Percentiles rank a stretch among this genome's conserved stretches.
Evolutionary conservation across 1,140 invertebrate genomes (phyloP).

Genomic region (Scaptodrosophila lebanonensis): DNA sequence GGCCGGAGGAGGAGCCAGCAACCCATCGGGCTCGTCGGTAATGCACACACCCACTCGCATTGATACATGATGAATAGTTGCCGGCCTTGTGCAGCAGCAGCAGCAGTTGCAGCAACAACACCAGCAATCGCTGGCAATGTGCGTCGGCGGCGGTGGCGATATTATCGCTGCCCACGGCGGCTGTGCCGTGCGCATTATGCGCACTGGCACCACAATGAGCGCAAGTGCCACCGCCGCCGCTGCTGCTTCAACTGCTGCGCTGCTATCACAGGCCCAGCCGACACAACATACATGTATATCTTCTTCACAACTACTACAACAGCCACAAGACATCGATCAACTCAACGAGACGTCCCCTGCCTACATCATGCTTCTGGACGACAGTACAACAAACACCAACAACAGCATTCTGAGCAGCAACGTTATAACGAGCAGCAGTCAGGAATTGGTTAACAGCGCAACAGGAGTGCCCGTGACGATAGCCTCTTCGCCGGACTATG

Average conservation of each 20-base stretch:
- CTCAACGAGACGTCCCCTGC: constrained; percentile 1
- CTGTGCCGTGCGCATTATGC: constrained; percentile 49
- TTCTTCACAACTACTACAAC: constrained; percentile 68
- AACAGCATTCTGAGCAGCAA: no score
- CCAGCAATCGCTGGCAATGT: constrained; percentile 10
- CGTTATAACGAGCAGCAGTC: no score
- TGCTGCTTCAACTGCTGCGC: constrained; percentile 1
- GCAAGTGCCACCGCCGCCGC: constrained; percentile 6
- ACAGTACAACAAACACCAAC: neutral
- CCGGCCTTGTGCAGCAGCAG: constrained; percentile 67
- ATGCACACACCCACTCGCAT: constrained; percentile 69
- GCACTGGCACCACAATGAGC: constrained; percentile 10
- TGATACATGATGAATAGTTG: constrained; percentile 76
- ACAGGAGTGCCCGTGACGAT: no score
- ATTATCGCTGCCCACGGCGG: constrained; percentile 41
- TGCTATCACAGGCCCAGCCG: constrained; percentile 43
- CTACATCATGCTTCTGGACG: constrained; percentile 7
- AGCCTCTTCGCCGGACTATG: no score
- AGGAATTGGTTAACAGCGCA: no score
- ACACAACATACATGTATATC: constrained; percentile 63
- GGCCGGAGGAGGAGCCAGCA: constrained; percentile 45
- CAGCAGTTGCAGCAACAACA: constrained; percentile 30
- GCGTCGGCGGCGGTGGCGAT: constrained; percentile 36
- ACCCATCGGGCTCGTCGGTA: constrained; percentile 64
- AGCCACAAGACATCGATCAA: constrained; percentile 44